These are phyloP conservation scores for Hormaphis cornu DNA, from an alignment of 1,140 invertebrate genomes.

Conservation along the genomic window DNA sequence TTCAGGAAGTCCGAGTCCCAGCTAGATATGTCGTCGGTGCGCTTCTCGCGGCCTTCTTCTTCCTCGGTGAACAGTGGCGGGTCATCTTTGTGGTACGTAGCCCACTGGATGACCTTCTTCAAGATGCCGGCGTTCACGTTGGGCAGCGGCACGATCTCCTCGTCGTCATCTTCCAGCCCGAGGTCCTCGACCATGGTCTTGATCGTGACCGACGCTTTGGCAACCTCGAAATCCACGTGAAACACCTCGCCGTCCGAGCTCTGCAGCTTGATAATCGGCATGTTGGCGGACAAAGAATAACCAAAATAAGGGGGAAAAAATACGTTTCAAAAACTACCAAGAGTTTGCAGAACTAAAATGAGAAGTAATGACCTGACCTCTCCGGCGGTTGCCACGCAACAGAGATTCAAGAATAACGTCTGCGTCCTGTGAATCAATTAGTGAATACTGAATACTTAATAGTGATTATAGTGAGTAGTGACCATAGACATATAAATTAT, in stretches of 20 bases:
- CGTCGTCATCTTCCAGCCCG: slow-evolving; percentile 88
- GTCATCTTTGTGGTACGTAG: slow-evolving; percentile 91
- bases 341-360: too few species aligned
- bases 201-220: slow-evolving; percentile 95
- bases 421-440: too few species aligned
- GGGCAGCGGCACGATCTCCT: slow-evolving; percentile 92
- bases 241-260: slow-evolving; percentile 95
- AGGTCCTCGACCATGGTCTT: slow-evolving; percentile 98
- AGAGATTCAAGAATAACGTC: too few species aligned
- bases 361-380: too few species aligned
- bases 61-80: slow-evolving; percentile 90
- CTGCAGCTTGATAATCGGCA: slow-evolving; percentile 86
- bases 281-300: too few species aligned
- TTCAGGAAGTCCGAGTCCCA: slow-evolving; percentile 99
- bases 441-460: too few species aligned
- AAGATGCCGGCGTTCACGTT: slow-evolving; percentile 98
- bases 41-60: slow-evolving; percentile 95
- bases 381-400: too few species aligned
- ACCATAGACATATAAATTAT: too few species aligned
- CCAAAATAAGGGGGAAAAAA: too few species aligned
- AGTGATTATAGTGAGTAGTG: too few species aligned
- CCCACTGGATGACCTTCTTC: slow-evolving; percentile 94
- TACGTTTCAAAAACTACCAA: too few species aligned
- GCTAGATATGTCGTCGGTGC: slow-evolving; percentile 95
- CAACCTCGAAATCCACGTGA: slow-evolving; percentile 94